Conservation (phyloP, 2,797 vertebrate genomes). For the Xiphorhynchus erythropygius region DNA sequence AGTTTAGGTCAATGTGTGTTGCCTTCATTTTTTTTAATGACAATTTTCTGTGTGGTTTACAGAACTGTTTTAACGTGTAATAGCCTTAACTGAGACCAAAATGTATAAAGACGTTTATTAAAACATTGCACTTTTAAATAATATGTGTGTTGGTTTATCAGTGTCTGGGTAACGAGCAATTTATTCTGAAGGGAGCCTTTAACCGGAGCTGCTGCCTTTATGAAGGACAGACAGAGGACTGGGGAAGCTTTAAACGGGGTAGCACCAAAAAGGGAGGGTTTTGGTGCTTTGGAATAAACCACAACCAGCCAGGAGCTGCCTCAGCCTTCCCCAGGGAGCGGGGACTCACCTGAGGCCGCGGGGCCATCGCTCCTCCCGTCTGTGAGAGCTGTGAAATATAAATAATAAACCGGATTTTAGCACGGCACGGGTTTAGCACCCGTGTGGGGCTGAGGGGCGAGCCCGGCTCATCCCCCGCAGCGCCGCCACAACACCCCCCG, state of each 20-base stretch:
- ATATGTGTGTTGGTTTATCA: neutral
- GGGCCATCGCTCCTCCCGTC: rapidly evolving
- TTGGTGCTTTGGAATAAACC: neutral
- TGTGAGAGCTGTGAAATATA: too few relatives aligned
- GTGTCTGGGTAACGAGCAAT: rapidly evolving
- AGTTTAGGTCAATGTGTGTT: neutral
- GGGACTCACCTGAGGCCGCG: neutral
- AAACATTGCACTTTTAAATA: constrained; percentile 63
- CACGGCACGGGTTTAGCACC: neutral
- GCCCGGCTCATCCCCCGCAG: rapidly evolving
- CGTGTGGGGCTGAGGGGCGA: rapidly evolving
- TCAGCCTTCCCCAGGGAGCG: rapidly evolving
- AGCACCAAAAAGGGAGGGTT: rapidly evolving
- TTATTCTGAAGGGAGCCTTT: neutral
- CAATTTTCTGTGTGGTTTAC: constrained; percentile 67
- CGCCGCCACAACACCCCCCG: neutral
- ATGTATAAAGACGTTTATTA: constrained; percentile 63
- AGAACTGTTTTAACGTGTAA: constrained; percentile 57
- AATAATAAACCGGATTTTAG: neutral
- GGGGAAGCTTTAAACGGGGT: rapidly evolving
- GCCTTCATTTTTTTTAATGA: constrained; percentile 27
- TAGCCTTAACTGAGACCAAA: constrained; percentile 71
- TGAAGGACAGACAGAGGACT: neutral
- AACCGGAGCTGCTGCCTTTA: neutral
- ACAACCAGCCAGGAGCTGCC: neutral